These are phyloP conservation scores for Vidua macroura DNA, from an alignment of 2,113 vertebrate species.

Conservation along the genomic window DNA sequence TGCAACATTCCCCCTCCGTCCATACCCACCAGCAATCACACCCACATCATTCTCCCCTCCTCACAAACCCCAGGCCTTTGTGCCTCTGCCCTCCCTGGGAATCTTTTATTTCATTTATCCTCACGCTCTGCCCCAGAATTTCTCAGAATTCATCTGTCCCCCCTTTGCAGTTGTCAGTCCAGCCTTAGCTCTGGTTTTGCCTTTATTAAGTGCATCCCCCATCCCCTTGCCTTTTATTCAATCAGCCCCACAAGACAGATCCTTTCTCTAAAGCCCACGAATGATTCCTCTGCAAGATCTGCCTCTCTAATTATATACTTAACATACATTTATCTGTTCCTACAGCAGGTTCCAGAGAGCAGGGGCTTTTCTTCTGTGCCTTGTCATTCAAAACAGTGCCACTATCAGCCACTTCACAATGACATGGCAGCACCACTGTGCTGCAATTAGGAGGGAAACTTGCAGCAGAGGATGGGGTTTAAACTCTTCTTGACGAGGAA, in stretches of 20 bases:
- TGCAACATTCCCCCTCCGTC: not conserved
- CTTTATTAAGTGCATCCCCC: not conserved
- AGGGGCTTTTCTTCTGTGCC: slow-evolving; percentile 1
- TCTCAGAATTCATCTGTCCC: not conserved
- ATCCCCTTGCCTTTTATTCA: not conserved
- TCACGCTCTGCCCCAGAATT: not conserved
- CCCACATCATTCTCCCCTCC: not conserved
- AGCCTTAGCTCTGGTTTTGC: not conserved
- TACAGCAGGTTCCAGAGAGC: slow-evolving; percentile 7
- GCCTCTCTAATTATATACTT: not conserved
- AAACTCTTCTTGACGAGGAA: not conserved
- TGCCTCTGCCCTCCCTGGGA: not conserved
- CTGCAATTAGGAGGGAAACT: not conserved
- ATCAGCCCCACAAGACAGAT: not conserved
- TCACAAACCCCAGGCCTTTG: not conserved
- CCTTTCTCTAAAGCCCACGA: not conserved
- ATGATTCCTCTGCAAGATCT: not conserved
- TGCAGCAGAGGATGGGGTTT: not conserved
- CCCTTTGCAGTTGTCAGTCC: not conserved
- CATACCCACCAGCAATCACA: not conserved
- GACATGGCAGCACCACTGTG: not conserved
- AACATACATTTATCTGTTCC: not conserved
- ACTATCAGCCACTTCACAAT: not conserved
- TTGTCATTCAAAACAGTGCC: not conserved
- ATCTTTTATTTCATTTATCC: not conserved